A percentile compares a stretch with the other conserved stretches of the same genome.
Evolutionary conservation across 2,888 invertebrate genomes (phyloP).

Genomic region (Nymphalis c-album): DNA sequence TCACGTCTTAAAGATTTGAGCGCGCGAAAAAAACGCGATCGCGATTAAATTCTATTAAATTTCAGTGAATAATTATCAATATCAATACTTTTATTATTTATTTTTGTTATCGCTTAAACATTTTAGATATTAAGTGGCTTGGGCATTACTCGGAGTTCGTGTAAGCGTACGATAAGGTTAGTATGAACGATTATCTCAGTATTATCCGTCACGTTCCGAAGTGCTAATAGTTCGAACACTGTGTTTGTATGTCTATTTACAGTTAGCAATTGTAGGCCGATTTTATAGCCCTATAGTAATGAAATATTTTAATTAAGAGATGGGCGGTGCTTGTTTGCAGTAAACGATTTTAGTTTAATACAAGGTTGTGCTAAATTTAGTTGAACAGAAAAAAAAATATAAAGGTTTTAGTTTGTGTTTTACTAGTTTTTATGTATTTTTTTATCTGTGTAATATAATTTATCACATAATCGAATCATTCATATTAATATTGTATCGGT

Average conservation of each 20-base stretch:
- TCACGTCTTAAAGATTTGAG: conserved; percentile 26
- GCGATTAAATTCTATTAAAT: conserved; percentile 11
- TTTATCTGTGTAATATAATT: too few species aligned
- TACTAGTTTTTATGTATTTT: too few species aligned
- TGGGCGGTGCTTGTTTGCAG: conserved; percentile 2
- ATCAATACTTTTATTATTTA: conserved; percentile 7
- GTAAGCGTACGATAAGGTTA: conserved; percentile 47
- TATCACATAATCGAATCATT: too few species aligned
- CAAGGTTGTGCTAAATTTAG: background rate
- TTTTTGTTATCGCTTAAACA: conserved; percentile 1
- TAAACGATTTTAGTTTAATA: background rate
- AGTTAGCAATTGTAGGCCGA: conserved; percentile 4
- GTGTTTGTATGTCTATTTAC: conserved; percentile 57
- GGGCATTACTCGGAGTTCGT: conserved; percentile 16
- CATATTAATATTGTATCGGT: too few species aligned
- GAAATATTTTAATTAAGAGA: conserved; percentile 3
- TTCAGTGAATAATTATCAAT: conserved; percentile 14
- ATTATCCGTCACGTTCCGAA: conserved; percentile 67
- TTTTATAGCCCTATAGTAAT: conserved; percentile 23
- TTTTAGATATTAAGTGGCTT: background rate
- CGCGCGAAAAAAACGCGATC: conserved; percentile 26
- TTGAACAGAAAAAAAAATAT: background rate
- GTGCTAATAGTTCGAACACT: conserved; percentile 53
- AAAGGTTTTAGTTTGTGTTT: too few species aligned
- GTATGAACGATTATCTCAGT: conserved; percentile 48